These are phyloP conservation scores for Drosophila seclusa DNA, from an alignment of 2,888 invertebrate species.

Conservation along the genomic window DNA sequence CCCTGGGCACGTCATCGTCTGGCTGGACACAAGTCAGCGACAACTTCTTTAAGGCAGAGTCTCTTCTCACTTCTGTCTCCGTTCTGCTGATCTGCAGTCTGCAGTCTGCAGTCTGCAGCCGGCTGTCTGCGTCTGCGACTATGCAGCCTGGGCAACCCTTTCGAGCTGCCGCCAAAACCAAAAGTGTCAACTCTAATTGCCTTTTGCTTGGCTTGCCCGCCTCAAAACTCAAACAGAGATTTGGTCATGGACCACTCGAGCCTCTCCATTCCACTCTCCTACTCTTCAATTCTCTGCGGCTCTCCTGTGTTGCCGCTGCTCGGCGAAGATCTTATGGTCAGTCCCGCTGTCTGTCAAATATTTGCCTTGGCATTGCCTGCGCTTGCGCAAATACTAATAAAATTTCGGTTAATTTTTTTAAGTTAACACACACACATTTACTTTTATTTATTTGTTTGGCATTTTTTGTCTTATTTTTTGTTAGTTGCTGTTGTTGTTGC, in stretches of 20 bases:
- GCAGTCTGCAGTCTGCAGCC: constrained; percentile 11
- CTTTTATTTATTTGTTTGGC: constrained; percentile 77
- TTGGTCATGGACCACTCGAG: constrained; percentile 60
- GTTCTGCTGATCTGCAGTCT: constrained; percentile 20
- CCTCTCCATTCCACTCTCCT: constrained; percentile 9
- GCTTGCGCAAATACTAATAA: constrained; percentile 84
- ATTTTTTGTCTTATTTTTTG: constrained; percentile 31
- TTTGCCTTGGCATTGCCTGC: constrained; percentile 80
- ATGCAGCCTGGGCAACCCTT: constrained; percentile 35
- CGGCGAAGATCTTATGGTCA: constrained; percentile 72
- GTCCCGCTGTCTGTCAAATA: constrained; percentile 70
- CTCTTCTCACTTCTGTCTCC: constrained; percentile 16
- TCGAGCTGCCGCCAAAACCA: constrained; percentile 43
- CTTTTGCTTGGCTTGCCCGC: constrained; percentile 77
- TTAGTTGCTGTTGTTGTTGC: constrained; percentile 43
- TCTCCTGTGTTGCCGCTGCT: constrained; percentile 17
- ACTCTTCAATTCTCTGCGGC: constrained; percentile 2
- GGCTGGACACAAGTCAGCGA: constrained; percentile 49
- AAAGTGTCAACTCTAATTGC: constrained; percentile 84
- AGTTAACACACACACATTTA: constrained; percentile 74
- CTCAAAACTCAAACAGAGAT: constrained; percentile 64
- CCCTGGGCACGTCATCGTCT: constrained; percentile 74
- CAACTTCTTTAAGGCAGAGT: constrained; percentile 62
- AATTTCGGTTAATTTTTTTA: constrained; percentile 84
- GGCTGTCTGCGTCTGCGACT: constrained; percentile 18